phyloP scores from a whole-genome alignment of 2,888 invertebrate species.

The Ceraclea dissimilis region DNA sequence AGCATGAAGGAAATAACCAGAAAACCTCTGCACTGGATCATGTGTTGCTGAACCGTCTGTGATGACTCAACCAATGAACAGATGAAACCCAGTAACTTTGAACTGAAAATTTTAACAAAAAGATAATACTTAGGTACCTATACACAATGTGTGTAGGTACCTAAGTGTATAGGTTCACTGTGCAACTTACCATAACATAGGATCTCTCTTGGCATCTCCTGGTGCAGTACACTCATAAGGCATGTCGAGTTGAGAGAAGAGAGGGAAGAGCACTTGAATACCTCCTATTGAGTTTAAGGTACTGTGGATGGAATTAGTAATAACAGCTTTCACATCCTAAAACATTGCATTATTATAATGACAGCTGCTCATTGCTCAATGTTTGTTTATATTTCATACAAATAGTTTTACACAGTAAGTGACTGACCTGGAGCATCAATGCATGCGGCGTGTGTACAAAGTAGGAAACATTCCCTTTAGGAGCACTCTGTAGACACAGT shows the following conservation, averaged over 20 bases:
- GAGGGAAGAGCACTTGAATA: constrained; percentile 94
- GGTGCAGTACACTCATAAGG: constrained; percentile 74
- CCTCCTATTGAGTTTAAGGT: constrained; percentile 98
- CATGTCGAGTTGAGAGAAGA: constrained; percentile 95
- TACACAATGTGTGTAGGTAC: not conserved
- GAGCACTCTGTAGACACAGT: constrained; percentile 95
- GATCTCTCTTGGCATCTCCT: constrained; percentile 77
- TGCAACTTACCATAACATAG: constrained; percentile 73
- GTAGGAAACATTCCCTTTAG: constrained; percentile 94
- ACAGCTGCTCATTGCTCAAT: not conserved
- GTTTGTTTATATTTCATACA: not conserved
- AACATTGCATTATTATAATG: no score
- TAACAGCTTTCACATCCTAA: constrained; percentile 97
- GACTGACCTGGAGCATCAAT: constrained; percentile 88
- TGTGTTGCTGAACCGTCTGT: constrained; percentile 96
- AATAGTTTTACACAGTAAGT: no score
- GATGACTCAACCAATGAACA: constrained; percentile 96
- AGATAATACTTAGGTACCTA: not conserved
- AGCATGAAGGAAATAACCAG: constrained; percentile 96
- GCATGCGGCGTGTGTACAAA: constrained; percentile 99
- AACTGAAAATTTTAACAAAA: constrained; percentile 48
- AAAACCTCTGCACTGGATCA: constrained; percentile 98
- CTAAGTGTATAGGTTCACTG: not conserved
- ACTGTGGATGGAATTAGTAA: constrained; percentile 98
- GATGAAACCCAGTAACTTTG: constrained; percentile 92